phyloP scores from a whole-genome alignment of 2,888 invertebrate genomes.

The Drepanosiphum platanoidis region DNA sequence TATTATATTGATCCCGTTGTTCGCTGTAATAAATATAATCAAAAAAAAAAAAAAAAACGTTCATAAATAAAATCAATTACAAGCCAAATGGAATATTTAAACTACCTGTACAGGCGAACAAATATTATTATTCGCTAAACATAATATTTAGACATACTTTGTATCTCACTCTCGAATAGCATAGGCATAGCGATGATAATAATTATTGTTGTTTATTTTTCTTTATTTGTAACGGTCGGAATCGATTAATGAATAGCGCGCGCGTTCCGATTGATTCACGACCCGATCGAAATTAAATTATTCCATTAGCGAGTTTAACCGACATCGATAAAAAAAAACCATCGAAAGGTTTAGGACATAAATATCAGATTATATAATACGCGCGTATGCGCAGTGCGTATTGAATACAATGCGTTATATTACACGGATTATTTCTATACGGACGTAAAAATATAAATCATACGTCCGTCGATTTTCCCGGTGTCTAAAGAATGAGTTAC shows the following conservation, averaged over 20 bases:
- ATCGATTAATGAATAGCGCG: background rate
- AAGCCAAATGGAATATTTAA: too few relatives aligned
- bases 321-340: background rate
- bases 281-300: background rate
- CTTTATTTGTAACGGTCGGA: background rate
- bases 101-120: too few relatives aligned
- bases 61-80: too few relatives aligned
- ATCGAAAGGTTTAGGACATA: too few relatives aligned
- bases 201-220: background rate
- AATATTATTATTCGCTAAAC: too few relatives aligned
- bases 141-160: too few relatives aligned
- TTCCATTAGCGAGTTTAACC: background rate
- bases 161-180: too few relatives aligned
- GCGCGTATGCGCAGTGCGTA: background rate
- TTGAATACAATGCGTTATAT: background rate
- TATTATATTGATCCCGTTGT: too few relatives aligned
- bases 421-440: background rate
- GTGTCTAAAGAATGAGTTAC: slow-evolving; percentile 1
- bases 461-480: background rate
- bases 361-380: too few relatives aligned
- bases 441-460: background rate
- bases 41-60: too few relatives aligned
- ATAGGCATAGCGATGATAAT: too few relatives aligned
- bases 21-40: too few relatives aligned
- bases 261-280: background rate